Evolutionary conservation across 2,797 vertebrate species (phyloP).

Genomic region (Pseudopleuronectes americanus): DNA sequence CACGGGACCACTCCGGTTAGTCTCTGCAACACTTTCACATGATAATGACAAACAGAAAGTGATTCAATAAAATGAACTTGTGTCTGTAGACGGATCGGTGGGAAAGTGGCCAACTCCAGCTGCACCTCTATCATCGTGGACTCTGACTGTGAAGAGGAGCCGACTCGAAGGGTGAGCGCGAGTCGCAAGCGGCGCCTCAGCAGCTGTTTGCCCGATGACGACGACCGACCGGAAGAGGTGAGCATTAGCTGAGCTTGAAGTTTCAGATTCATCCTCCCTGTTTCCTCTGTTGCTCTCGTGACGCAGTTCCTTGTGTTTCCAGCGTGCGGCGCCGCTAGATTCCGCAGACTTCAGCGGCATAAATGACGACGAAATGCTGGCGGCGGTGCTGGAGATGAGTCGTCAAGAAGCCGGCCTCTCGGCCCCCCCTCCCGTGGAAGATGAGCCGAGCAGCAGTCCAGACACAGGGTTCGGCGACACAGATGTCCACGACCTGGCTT

Average conservation of each 20-base stretch:
- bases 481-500: constrained; percentile 90
- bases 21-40: not conserved
- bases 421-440: constrained; percentile 68
- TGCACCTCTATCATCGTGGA: constrained; percentile 81
- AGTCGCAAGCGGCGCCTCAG: constrained; percentile 85
- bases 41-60: not conserved
- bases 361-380: constrained; percentile 94
- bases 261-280: not conserved
- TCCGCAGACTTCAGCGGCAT: constrained; percentile 86
- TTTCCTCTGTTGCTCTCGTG: not conserved
- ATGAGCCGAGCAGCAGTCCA: constrained; percentile 93
- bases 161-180: constrained; percentile 80
- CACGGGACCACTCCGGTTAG: constrained; percentile 73
- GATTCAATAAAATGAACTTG: not conserved
- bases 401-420: constrained; percentile 87
- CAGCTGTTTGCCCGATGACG: constrained; percentile 81
- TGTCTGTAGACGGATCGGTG: constrained; percentile 85
- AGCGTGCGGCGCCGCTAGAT: constrained; percentile 81
- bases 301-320: constrained; percentile 55
- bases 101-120: constrained; percentile 85
- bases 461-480: constrained; percentile 96
- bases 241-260: not conserved
- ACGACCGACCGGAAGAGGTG: constrained; percentile 82
- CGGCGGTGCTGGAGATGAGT: constrained; percentile 94
- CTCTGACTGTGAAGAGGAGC: constrained; percentile 96